A percentile compares a stretch with the other conserved stretches of the same genome.
Conservation (phyloP, 1,140 invertebrate genomes). For the Ectropis grisescens region DNA sequence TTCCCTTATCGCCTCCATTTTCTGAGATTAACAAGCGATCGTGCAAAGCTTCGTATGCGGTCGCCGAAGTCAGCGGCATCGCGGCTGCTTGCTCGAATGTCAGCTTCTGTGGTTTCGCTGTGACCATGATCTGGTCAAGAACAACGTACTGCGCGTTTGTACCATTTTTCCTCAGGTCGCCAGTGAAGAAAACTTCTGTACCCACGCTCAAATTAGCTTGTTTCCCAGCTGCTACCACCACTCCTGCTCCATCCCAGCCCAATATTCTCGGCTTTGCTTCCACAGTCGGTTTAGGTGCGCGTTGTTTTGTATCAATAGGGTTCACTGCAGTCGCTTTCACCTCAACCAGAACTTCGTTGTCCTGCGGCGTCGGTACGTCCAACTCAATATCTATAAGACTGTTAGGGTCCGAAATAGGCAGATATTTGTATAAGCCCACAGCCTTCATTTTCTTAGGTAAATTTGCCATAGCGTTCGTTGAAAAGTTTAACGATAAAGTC, state of each 20-base stretch:
- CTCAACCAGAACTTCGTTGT: constrained; percentile 42
- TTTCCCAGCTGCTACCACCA: constrained; percentile 38
- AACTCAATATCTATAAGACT: constrained; percentile 47
- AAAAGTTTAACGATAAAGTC: too few species aligned
- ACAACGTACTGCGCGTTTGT: constrained; percentile 51
- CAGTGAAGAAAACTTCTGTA: constrained; percentile 51
- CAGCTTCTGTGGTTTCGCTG: constrained; percentile 43
- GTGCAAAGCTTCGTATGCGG: constrained; percentile 43
- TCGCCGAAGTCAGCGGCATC: constrained; percentile 43
- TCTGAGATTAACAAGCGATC: constrained; percentile 33
- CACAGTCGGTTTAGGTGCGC: constrained; percentile 36
- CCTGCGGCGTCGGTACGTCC: constrained; percentile 26
- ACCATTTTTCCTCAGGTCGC: constrained; percentile 37
- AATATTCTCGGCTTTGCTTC: constrained; percentile 38
- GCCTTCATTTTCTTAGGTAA: constrained; percentile 48
- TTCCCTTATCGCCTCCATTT: constrained; percentile 42
- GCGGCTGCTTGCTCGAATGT: constrained; percentile 53
- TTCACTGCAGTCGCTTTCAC: constrained; percentile 50
- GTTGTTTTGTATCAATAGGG: constrained; percentile 48
- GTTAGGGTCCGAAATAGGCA: constrained; percentile 38
- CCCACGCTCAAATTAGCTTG: constrained; percentile 30
- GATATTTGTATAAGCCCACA: constrained; percentile 52
- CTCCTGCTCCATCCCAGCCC: constrained; percentile 49
- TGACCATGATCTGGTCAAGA: constrained; percentile 37
- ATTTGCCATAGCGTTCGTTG: too few species aligned